Evolutionary conservation across 2,797 vertebrate species (phyloP), one percentile per base, ranked within the genome.

Genomic region (Numenius phaeopus): DNA sequence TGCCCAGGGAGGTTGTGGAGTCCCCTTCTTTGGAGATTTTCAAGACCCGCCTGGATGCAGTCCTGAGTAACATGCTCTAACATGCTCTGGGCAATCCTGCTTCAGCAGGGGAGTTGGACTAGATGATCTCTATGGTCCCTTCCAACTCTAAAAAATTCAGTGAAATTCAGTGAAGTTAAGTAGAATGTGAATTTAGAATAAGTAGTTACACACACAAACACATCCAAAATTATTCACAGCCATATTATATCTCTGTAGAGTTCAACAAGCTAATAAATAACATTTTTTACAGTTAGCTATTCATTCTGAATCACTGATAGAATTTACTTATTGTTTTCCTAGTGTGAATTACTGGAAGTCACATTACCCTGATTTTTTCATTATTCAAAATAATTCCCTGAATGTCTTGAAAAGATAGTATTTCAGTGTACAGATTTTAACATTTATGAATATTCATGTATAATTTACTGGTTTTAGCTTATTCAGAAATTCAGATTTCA

Each of bases 401-500:
- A 34, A 52, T 80, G 4, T 67, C 49, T 83, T 83, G 69, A 78
- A 91, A 5, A 94, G 94, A 71, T 59, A 70, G 7, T 32, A 67
- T 85, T 88, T 81, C 42, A 30, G 11, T 66, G 19, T 72, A 79
- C 13, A 64, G 11, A 32, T 42, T 85, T 93, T 83, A 5, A 40
- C 52, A 77, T 47, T 72, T 73, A 75, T 94, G 78, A 93, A 95
- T 96, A 94, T 89, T 89, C 76, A 87, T 69, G 17, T 54, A 29
- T 47, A 1, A 32, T 83, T 85, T 87, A n/a, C 20, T 57, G 12
- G 0, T 16, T 87, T 40, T 37, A 64, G 5, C 4, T 80, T 81
- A 71, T 88, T 89, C 26, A 67, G 14, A 82, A 89, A 87, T 67
- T 85, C 34, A 85, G 16, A 80, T 78, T 83, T 86, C 12, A 32